Evolutionary conservation across 92 coral and sea anemone genomes (phyloP).

Genomic region (Epizoanthus illoricatus): DNA sequence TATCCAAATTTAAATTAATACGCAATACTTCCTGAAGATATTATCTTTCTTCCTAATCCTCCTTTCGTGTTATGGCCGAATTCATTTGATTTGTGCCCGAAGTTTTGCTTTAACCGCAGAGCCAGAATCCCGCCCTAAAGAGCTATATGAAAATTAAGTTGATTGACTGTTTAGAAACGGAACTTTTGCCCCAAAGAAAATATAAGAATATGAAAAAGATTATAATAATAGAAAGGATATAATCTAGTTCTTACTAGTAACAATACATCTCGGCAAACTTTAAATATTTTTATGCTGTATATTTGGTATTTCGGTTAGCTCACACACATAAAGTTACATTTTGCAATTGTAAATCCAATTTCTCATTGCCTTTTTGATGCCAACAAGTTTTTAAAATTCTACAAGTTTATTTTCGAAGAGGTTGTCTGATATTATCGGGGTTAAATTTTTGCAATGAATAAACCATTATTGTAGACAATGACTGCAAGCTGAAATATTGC

Average conservation of each 20-base stretch:
- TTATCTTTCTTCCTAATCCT: not conserved
- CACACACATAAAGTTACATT: no score
- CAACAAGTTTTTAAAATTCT: constrained; percentile 10
- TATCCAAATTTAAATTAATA: no score
- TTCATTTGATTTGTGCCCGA: constrained; percentile 3
- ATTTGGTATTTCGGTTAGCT: not conserved
- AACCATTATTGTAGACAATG: not conserved
- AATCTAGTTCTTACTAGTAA: constrained; percentile 1
- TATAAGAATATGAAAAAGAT: not conserved
- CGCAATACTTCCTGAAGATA: not conserved
- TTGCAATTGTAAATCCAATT: not conserved
- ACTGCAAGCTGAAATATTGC: no score
- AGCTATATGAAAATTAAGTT: not conserved
- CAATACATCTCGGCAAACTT: not conserved
- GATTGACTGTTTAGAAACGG: constrained; percentile 9
- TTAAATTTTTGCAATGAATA: constrained; percentile 6
- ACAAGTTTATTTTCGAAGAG: constrained; percentile 19
- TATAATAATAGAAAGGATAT: not conserved
- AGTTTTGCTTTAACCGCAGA: not conserved
- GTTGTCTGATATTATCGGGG: constrained; percentile 4
- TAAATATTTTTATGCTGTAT: not conserved
- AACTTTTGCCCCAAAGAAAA: not conserved
- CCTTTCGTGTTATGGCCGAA: not conserved
- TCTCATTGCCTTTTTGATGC: not conserved
- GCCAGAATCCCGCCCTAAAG: not conserved